Evolutionary conservation across 2,113 vertebrate species (phyloP).

Genomic region (Neotoma lepida): DNA sequence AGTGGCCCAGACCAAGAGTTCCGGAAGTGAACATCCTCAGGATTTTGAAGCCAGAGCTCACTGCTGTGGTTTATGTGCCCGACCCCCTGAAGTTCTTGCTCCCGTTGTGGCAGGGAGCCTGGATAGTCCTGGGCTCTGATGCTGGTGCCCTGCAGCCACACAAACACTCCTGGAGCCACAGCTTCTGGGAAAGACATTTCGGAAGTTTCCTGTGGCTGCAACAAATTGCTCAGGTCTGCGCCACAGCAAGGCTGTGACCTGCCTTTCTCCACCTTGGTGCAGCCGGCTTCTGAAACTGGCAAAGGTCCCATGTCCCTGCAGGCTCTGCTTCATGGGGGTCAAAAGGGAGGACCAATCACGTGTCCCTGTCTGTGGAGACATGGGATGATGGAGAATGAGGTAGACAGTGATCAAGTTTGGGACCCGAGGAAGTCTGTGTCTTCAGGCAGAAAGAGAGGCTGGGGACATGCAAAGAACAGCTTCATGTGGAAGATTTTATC

Average conservation of each 20-base stretch:
- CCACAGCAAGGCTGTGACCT: not conserved
- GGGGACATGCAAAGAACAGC: not conserved
- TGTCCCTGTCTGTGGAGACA: not conserved
- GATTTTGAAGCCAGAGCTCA: constrained; percentile 22
- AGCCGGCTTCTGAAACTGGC: constrained; percentile 34
- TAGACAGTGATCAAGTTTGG: not conserved
- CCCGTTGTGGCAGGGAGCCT: not conserved
- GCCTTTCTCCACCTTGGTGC: constrained; percentile 36
- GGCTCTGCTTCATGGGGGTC: constrained; percentile 45
- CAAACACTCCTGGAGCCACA: not conserved
- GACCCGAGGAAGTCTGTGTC: rapidly evolving
- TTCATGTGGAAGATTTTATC: not conserved
- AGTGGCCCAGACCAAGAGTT: not conserved
- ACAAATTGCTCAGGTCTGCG: constrained; percentile 48
- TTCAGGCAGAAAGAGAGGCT: not conserved
- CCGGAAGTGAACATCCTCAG: not conserved
- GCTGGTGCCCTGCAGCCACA: not conserved
- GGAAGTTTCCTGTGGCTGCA: constrained; percentile 66
- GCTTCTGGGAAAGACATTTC: constrained; percentile 62
- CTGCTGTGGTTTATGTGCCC: not conserved
- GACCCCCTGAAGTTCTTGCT: not conserved
- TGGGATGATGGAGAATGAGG: not conserved
- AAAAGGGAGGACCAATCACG: constrained; percentile 22
- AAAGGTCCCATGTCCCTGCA: constrained; percentile 28
- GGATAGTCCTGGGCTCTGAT: not conserved